Evolutionary conservation across 1,140 invertebrate species (phyloP).

Genomic region (Eufriesea mexicana): DNA sequence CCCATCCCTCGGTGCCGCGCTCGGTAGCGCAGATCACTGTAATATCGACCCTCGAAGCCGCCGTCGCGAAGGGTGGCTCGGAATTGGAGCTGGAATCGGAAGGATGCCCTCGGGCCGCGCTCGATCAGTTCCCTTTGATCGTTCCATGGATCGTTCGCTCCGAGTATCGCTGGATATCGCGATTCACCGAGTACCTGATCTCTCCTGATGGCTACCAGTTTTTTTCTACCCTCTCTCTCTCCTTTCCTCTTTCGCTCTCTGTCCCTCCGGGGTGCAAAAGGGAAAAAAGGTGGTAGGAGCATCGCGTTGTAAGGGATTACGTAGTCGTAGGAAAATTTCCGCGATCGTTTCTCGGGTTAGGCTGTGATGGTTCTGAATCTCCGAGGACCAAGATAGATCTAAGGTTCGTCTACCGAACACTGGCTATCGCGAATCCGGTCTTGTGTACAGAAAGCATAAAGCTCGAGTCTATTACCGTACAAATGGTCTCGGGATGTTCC

Average conservation of each 20-base stretch:
- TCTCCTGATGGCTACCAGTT: conserved; percentile 9
- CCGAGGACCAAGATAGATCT: not conserved
- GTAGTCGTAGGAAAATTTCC: too few species aligned
- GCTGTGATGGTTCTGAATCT: too few species aligned
- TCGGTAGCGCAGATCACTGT: conserved; percentile 66
- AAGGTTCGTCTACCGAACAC: too few species aligned
- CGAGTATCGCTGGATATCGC: conserved; percentile 17
- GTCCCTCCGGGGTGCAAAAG: too few species aligned
- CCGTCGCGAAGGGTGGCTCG: conserved; percentile 6
- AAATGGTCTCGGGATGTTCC: conserved; percentile 22
- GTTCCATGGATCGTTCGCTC: not conserved
- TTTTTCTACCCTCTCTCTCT: not conserved
- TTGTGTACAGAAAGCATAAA: conserved; percentile 9
- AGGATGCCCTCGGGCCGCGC: conserved; percentile 29
- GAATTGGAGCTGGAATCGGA: conserved; percentile 31
- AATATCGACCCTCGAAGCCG: conserved; percentile 51
- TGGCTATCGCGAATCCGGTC: too few species aligned
- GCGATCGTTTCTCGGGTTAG: not conserved
- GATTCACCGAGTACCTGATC: not conserved
- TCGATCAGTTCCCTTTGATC: conserved; percentile 45
- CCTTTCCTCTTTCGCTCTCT: too few species aligned
- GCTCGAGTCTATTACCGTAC: conserved; percentile 14
- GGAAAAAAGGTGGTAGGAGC: too few species aligned
- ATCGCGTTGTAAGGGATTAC: too few species aligned
- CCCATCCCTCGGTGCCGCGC: not conserved